Percentiles rank a stretch among this genome's conserved stretches.
phyloP scores from a whole-genome alignment of 2,113 vertebrate genomes.

The Noturus placidus region DNA sequence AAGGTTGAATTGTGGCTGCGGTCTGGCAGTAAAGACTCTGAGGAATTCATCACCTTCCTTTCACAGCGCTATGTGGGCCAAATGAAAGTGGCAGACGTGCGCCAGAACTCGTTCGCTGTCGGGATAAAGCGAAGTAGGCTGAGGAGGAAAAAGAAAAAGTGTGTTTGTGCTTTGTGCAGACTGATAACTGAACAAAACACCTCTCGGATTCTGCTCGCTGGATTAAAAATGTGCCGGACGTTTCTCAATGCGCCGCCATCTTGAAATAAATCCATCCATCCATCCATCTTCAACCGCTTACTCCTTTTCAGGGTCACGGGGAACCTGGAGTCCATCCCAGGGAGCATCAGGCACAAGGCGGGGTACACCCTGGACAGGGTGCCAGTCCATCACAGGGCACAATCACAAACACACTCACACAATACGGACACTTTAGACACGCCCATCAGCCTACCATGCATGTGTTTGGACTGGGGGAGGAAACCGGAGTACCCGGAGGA shows the following conservation, averaged over 20 bases:
- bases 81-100: background rate
- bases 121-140: background rate
- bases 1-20: background rate
- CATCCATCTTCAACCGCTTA: too few relatives aligned
- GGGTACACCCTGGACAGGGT: too few relatives aligned
- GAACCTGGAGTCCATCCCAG: too few relatives aligned
- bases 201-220: background rate
- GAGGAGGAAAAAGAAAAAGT: background rate
- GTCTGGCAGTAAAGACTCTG: background rate
- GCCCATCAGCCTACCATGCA: too few relatives aligned
- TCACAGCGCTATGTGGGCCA: background rate
- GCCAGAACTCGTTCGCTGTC: background rate
- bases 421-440: too few relatives aligned
- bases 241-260: background rate
- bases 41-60: slow-evolving; percentile 9
- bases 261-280: background rate
- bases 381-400: too few relatives aligned
- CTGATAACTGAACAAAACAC: background rate
- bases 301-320: too few relatives aligned
- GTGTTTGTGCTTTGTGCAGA: background rate
- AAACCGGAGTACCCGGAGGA: too few relatives aligned
- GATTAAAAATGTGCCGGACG: background rate
- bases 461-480: too few relatives aligned
- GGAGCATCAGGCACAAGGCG: too few relatives aligned
- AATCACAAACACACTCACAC: too few relatives aligned